Evolutionary conservation across 2,888 invertebrate species (phyloP), one percentile per base, ranked within the genome.

Genomic region (Brachypalpus laphriformis): DNA sequence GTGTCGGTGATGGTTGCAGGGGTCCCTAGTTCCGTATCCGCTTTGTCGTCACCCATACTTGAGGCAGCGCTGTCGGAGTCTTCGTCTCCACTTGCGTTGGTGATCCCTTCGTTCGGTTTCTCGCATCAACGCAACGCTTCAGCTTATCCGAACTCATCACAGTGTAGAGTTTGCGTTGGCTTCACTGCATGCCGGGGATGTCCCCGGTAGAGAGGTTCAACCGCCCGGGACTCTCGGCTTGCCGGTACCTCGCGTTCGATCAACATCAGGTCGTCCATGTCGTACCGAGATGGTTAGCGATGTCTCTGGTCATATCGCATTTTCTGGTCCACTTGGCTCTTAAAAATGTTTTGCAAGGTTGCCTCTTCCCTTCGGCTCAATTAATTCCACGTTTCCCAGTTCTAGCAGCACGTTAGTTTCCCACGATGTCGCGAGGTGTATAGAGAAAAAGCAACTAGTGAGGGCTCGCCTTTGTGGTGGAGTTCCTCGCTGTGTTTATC

Each of bases 171-270:
- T 31, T 54, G 1, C 63, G 70, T 9, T 70, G 42, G 20, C 47
- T 78, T 3, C 63, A 22, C 9, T 71, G 56, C 70, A 71, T 54
- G 5, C 57, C 82, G 5, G 83, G 76, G 11, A 87, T 87, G 63
- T 88, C 87, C 51, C 40, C 70, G 87, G 78, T 77, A 89, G 22
- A 82, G 87, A 1, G 87, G 87, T 25, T 88, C 86, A 6, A 88
- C 59, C 72, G 89, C 89, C 37, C 88, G 87, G 47, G 77, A 83
- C 28, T 78, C 61, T 7, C 74, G 74, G 7, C 63, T 68, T 8
- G 56, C 49, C 4, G 47, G 14, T 40, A 54, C 31, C 22, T 66
- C 66, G 22, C 42, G 18, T 14, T 63, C 63, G 1, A 81, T 66
- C 6, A 82, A 2, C 3, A 81, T 61, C 6, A 82, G 2, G 40